Conservation (phyloP, 2,113 vertebrate genomes). For the Machaerirhynchus nigripectus region DNA sequence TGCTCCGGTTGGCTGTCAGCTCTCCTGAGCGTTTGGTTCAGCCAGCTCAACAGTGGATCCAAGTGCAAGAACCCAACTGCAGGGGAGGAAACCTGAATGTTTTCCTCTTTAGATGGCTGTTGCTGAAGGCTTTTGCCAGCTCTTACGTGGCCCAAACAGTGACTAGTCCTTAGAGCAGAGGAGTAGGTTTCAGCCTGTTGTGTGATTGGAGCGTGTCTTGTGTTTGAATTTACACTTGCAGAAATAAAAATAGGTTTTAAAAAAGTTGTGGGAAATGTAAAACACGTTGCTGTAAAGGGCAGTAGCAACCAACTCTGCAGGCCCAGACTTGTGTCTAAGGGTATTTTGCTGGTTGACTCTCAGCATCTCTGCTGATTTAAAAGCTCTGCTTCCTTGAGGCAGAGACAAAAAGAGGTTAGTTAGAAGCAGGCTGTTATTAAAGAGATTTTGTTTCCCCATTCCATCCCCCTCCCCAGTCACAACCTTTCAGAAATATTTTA, state of each 20-base stretch:
- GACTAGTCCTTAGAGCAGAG: neutral
- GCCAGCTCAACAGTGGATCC: conserved; percentile 40
- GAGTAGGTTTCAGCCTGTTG: neutral
- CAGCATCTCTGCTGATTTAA: neutral
- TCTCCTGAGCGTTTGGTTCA: conserved; percentile 41
- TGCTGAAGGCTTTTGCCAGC: neutral
- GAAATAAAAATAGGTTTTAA: neutral
- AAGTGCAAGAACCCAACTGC: neutral
- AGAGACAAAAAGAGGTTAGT: neutral
- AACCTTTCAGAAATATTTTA: conserved; percentile 58
- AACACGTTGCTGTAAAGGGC: neutral
- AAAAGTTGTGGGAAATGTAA: neutral
- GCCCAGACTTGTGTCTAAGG: neutral
- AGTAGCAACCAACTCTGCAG: neutral
- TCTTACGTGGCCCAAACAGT: neutral
- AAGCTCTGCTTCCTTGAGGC: neutral
- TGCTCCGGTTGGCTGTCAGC: conserved; percentile 68
- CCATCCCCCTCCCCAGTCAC: neutral
- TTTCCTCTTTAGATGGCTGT: neutral
- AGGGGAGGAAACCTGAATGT: neutral
- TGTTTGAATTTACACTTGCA: neutral
- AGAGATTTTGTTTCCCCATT: neutral
- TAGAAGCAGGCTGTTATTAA: neutral
- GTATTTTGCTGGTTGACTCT: neutral
- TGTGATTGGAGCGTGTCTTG: neutral